Evolutionary conservation across 2,797 vertebrate species (phyloP).

Genomic region (Schizopygopsis pylzovi): DNA sequence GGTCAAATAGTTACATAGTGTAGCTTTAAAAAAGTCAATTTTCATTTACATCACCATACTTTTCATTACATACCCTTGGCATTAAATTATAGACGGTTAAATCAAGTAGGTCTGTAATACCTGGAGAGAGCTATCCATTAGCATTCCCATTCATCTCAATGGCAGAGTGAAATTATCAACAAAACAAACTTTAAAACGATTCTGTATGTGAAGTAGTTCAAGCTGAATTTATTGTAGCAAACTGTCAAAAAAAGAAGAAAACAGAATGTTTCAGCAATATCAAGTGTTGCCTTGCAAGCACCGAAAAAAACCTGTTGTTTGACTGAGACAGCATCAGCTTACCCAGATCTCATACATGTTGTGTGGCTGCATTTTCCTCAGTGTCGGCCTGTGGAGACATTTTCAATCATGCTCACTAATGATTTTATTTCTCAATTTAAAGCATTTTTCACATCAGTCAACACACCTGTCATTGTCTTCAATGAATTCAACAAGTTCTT

Average conservation of each 20-base stretch:
- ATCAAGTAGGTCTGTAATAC: conserved; percentile 14
- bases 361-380: conserved; percentile 88
- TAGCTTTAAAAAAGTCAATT: not conserved
- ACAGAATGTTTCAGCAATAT: conserved; percentile 13
- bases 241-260: conserved; percentile 24
- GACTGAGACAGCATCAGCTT: conserved; percentile 56
- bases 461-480: conserved; percentile 84
- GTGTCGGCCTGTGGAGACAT: conserved; percentile 80
- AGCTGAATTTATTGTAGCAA: conserved; percentile 24
- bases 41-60: not conserved
- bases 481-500: conserved; percentile 87
- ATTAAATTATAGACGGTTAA: not conserved
- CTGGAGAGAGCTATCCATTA: conserved; percentile 42
- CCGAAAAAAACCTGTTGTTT: not conserved
- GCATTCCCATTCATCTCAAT: conserved; percentile 40
- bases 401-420: not conserved
- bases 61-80: not conserved
- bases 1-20: not conserved
- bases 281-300: conserved; percentile 39
- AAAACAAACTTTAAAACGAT: conserved; percentile 26
- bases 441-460: not conserved
- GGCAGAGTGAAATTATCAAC: conserved; percentile 27
- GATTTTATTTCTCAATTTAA: not conserved
- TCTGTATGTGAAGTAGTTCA: conserved; percentile 24
- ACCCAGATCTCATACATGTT: conserved; percentile 92